Percentiles rank a stretch among this genome's conserved stretches.
These are phyloP conservation scores for Gila robusta DNA, from an alignment of 2,797 vertebrate genomes.

Conservation along the genomic window DNA sequence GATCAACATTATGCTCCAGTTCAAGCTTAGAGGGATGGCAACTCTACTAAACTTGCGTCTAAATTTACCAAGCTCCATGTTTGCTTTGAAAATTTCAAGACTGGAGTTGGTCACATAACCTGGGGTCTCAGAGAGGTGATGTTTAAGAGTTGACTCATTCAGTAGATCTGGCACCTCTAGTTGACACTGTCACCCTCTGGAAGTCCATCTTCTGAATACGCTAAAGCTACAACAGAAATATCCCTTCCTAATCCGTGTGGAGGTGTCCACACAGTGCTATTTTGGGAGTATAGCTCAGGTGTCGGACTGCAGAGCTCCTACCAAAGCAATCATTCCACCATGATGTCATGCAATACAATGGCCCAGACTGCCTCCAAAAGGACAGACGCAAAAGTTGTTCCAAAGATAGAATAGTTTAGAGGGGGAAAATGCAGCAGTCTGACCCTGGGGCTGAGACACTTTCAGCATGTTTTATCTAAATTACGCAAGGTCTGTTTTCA, in stretches of 20 bases:
- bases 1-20: neutral
- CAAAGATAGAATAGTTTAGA: conserved; percentile 34
- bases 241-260: conserved; percentile 49
- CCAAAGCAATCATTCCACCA: conserved; percentile 70
- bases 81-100: conserved; percentile 1
- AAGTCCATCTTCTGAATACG: conserved; percentile 10
- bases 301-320: conserved; percentile 65
- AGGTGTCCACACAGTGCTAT: conserved; percentile 67
- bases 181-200: neutral
- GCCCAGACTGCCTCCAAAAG: conserved; percentile 58
- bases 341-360: conserved; percentile 65
- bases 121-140: neutral
- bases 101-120: conserved; percentile 32
- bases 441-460: neutral
- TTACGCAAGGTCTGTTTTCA: neutral
- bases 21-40: neutral
- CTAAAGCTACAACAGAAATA: conserved; percentile 23
- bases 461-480: neutral
- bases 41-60: neutral
- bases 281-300: conserved; percentile 69
- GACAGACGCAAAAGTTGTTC: conserved; percentile 43
- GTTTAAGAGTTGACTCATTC: conserved; percentile 9
- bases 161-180: conserved; percentile 4
- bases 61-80: conserved; percentile 22
- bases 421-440: neutral